Percentiles rank a stretch among this genome's conserved stretches.
phyloP scores from a whole-genome alignment of 1,140 invertebrate genomes.

The Cherax quadricarinatus region DNA sequence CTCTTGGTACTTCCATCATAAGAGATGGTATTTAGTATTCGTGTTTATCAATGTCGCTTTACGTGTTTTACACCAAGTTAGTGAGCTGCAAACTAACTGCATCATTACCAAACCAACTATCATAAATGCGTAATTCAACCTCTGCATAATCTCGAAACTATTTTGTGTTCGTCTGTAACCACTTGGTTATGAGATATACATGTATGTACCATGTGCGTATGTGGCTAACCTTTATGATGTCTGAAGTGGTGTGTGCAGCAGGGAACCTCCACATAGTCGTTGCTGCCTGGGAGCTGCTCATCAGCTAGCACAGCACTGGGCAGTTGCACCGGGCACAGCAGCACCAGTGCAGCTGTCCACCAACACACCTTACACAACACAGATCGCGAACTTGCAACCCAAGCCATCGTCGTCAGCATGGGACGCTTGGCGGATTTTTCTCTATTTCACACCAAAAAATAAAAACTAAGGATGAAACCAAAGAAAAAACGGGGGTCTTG shows the following conservation, averaged over 20 bases:
- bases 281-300: constrained; percentile 49
- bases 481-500: constrained; percentile 12
- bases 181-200: too few species aligned
- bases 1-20: too few species aligned
- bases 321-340: constrained; percentile 9
- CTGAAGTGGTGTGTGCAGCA: constrained; percentile 67
- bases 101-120: too few species aligned
- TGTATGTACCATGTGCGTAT: neutral
- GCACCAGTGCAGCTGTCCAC: constrained; percentile 20
- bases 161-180: too few species aligned
- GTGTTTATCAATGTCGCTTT: too few species aligned
- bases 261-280: constrained; percentile 58
- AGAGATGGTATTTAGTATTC: too few species aligned
- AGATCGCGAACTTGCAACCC: neutral
- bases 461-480: constrained; percentile 40
- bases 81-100: too few species aligned
- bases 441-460: constrained; percentile 2
- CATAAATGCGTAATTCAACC: too few species aligned
- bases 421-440: neutral
- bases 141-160: too few species aligned
- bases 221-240: constrained; percentile 54
- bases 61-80: too few species aligned
- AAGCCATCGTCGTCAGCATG: constrained; percentile 25
- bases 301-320: constrained; percentile 36
- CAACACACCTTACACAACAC: constrained; percentile 19